Base-by-base conservation (phyloP, 2,113 vertebrate genomes). In the Barbus barbus region DNA sequence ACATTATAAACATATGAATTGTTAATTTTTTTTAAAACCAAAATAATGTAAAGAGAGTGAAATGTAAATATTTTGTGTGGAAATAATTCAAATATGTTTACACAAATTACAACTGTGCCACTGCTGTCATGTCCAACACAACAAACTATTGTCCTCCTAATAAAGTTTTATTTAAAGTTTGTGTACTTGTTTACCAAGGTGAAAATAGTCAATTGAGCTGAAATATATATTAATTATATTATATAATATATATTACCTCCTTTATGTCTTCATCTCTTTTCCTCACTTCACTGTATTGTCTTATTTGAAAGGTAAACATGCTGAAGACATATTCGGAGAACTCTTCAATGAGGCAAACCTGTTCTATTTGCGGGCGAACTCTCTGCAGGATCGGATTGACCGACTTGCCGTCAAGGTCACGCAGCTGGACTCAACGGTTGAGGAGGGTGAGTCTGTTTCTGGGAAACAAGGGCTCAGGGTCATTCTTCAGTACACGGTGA, bases 321-420 rank as follows among this genome's bases (percentile, higher is more conserved):
- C 98, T 1, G 98, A 99, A 95, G 98, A 99, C 92, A 97, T 99
- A 93, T 99, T 99, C 88, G 96, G 97, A 24, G 98, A 99, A 91
- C 91, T 99, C 89, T 99, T 99, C 90, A 97, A 97, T 20, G 98
- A 99, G 91, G 97, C 98, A 89, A 99, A 97, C 92, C 95, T 94
- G 90, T 99, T 99, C 93, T 98, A 98, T 92, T 93, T 98, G 94
- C 95, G 98, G 88, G 96, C 97, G 90, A 99, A 96, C 93, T 98
- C 97, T 86, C 96, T 99, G 84, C 98, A 99, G 95, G 98, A 99
- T 92, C 96, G 98, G 90, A 98, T 99, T 53, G 97, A 99, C 94
- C 96, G 97, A 58, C 96, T 99, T 53, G 97, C 98, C 83, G 95
- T 99, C 93, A 99, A 99, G 95, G 98, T 99, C 90, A 99, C 98